Base-by-base conservation (phyloP, 2,113 vertebrate genomes). In the Mesitornis unicolor region DNA sequence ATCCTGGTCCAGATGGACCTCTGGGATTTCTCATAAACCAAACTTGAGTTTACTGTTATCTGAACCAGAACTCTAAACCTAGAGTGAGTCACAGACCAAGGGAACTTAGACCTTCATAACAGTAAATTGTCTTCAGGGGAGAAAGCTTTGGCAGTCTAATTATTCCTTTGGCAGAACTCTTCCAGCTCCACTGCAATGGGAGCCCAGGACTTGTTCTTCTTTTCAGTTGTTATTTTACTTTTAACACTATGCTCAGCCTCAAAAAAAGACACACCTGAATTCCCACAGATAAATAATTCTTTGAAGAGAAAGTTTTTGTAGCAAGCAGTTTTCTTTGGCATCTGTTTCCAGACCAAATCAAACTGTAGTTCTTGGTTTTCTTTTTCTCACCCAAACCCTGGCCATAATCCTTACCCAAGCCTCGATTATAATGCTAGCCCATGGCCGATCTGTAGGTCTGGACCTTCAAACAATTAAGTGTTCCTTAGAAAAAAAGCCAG, bases 1-100 rank as follows among this genome's bases (percentile, higher is more conserved):
- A 9, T 5, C 7, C 7, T 1, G 3, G 33, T 77, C 16, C 29
- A 59, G n/a, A 26, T 40, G 7, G 24, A 83, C 1, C 2, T 38
- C 24, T 59, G 24, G 11, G 13, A 10, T 71, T 65, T 71, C 25
- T 77, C 43, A 64, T 11, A 40, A 73, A 42, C 12, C 10, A 71
- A 65, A 60, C 38, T 7, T n/a, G 15, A 78, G 7, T 54, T 77
- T 71, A 67, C 26, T 33, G 10, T 36, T 54, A 40, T 42, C n/a
- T 6, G 33, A 54, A 42, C 10, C 25, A 15, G 67, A 84, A 56
- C 10, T 69, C 29, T 64, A 71, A 33, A 10, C 16, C 7, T 31
- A 35, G 35, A 1, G 2, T 29, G 51, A 84, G 45, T 74, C 48
- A 50, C 7, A 63, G 45, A 68, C 56, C 59, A 76, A 35, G 7